Conservation (phyloP, 2,797 vertebrate genomes). For the Rhabdophis nuchalis region DNA sequence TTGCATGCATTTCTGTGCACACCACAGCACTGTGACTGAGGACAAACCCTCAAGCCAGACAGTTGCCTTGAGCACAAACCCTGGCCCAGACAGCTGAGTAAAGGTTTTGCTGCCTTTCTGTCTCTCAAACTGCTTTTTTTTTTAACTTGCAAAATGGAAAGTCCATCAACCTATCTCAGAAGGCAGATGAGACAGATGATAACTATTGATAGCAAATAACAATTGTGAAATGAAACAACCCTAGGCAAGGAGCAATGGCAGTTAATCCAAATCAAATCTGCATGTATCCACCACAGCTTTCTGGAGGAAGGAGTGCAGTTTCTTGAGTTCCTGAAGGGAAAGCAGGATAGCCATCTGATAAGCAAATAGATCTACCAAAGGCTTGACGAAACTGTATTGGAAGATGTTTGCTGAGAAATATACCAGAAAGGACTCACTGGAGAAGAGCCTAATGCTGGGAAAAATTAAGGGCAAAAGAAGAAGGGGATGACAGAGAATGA, state of each 20-base stretch:
- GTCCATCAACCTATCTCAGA: not conserved
- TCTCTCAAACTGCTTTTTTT: not conserved
- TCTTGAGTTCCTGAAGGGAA: not conserved
- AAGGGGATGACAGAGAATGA: too few species aligned
- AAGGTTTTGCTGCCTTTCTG: not conserved
- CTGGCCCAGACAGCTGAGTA: not conserved
- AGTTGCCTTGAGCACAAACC: not conserved
- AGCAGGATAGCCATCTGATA: not conserved
- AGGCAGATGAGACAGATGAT: not conserved
- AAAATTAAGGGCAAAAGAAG: too few species aligned
- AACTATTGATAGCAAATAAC: not conserved
- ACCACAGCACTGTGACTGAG: not conserved
- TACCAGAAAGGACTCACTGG: not conserved
- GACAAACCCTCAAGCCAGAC: not conserved
- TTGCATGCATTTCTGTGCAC: not conserved
- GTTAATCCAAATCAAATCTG: not conserved
- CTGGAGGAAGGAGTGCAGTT: not conserved
- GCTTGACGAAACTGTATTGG: not conserved
- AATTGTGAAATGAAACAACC: not conserved
- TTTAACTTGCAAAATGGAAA: not conserved
- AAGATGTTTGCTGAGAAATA: not conserved
- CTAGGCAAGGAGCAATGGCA: not conserved
- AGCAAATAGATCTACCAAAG: not conserved
- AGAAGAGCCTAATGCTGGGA: too few species aligned
- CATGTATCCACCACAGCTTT: not conserved